These are phyloP conservation scores for Pelodiscus sinensis DNA, from an alignment of 2,113 vertebrate genomes.

Conservation along the genomic window DNA sequence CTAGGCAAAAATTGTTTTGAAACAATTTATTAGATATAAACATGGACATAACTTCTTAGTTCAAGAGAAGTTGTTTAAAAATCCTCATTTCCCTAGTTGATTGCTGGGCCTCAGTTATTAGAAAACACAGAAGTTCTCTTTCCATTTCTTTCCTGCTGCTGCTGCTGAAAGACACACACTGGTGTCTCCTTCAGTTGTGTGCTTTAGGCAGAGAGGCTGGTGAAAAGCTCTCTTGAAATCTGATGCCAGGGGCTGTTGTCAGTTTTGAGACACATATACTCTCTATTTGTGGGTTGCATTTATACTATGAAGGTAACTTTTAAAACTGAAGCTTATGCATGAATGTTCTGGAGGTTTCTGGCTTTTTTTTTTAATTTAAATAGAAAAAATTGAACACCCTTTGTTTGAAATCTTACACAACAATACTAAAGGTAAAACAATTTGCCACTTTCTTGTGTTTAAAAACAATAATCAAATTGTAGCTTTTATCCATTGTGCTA, in stretches of 20 bases:
- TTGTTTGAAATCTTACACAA: background rate
- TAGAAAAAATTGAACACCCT: background rate
- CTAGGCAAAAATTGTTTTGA: background rate
- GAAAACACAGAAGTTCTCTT: background rate
- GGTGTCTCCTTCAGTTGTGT: background rate
- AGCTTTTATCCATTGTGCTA: background rate
- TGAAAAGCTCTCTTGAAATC: background rate
- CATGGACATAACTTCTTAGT: background rate
- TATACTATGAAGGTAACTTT: background rate
- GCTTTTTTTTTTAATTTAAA: background rate
- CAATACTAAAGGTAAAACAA: background rate
- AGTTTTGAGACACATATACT: background rate
- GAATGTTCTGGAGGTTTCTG: background rate
- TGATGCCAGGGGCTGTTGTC: rapidly evolving
- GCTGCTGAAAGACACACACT: background rate
- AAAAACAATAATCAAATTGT: background rate
- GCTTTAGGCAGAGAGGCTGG: background rate
- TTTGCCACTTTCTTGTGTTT: background rate
- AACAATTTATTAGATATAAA: background rate
- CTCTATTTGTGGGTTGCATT: background rate
- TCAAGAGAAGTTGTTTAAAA: background rate
- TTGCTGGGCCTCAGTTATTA: background rate
- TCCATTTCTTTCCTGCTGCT: background rate
- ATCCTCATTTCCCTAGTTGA: background rate
- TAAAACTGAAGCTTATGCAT: background rate